phyloP scores from a whole-genome alignment of 2,113 vertebrate species.

The Bufo bufo region DNA sequence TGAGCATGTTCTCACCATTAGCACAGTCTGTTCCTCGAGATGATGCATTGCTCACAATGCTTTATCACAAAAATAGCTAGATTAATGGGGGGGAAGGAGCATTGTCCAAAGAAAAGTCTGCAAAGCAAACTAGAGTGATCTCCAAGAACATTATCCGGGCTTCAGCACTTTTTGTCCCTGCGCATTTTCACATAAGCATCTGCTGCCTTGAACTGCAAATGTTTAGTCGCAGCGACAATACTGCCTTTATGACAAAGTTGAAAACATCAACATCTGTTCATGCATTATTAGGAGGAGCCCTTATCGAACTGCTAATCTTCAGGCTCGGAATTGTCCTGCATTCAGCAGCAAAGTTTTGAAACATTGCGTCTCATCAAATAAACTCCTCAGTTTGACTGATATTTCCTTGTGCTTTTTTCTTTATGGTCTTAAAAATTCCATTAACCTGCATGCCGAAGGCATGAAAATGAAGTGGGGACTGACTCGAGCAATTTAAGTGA shows the following conservation, averaged over 20 bases:
- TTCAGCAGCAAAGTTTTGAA: conserved; percentile 37
- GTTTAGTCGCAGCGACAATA: conserved; percentile 34
- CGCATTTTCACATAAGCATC: conserved; percentile 40
- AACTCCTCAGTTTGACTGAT: neutral
- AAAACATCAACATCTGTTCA: conserved; percentile 53
- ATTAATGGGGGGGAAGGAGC: neutral
- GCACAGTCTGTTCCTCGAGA: neutral
- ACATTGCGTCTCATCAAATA: conserved; percentile 31
- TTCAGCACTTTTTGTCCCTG: conserved; percentile 27
- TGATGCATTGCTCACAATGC: neutral
- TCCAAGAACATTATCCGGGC: conserved; percentile 38
- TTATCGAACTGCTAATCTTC: conserved; percentile 32
- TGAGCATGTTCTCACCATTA: conserved; percentile 19
- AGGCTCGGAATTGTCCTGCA: neutral
- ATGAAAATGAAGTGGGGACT: too few species aligned
- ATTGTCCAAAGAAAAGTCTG: neutral
- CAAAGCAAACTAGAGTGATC: conserved; percentile 7
- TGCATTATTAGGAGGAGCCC: neutral
- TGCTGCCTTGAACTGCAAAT: conserved; percentile 56
- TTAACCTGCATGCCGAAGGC: too few species aligned
- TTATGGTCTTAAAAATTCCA: too few species aligned
- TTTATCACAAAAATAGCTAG: neutral
- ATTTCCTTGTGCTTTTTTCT: neutral
- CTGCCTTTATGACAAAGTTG: conserved; percentile 34
- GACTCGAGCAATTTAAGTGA: too few species aligned